Percentiles rank a stretch among this genome's conserved stretches.
Evolutionary conservation across 2,888 invertebrate species (phyloP).

Genomic region (Danaus chrysippus): DNA sequence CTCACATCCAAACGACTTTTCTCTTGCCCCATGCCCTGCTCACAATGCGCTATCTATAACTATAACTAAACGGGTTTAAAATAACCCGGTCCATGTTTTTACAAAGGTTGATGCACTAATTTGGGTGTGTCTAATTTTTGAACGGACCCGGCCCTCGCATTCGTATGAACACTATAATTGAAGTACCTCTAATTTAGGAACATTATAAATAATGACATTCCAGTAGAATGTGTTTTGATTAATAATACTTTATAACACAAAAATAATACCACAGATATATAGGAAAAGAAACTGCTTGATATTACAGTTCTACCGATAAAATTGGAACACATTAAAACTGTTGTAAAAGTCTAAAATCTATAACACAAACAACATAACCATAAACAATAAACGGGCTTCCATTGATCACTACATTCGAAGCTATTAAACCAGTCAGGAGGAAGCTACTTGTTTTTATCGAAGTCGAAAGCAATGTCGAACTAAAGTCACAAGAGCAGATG

Average conservation of each 20-base stretch:
- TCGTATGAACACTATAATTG: neutral
- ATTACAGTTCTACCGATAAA: neutral
- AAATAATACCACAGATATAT: too few species aligned
- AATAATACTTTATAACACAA: too few species aligned
- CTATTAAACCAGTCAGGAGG: constrained; percentile 8
- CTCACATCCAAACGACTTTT: neutral
- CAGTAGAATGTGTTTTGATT: neutral
- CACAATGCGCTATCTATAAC: constrained; percentile 4
- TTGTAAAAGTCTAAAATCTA: constrained; percentile 1
- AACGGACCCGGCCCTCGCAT: constrained; percentile 3
- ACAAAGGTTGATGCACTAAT: constrained; percentile 8
- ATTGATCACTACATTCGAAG: constrained; percentile 8
- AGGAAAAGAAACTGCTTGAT: neutral
- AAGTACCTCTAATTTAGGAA: neutral
- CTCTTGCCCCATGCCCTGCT: neutral
- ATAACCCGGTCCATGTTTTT: constrained; percentile 4
- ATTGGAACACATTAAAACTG: neutral
- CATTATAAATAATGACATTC: neutral
- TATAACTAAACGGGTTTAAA: constrained; percentile 6
- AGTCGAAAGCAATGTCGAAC: constrained; percentile 31
- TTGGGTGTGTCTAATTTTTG: constrained; percentile 9
- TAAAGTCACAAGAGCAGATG: constrained; percentile 37
- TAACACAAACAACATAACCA: neutral
- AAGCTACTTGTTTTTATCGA: constrained; percentile 13
- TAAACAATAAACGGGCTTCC: neutral